These are phyloP conservation scores for Neodon shergylaensis DNA, from an alignment of 2,113 vertebrate species.

Conservation along the genomic window DNA sequence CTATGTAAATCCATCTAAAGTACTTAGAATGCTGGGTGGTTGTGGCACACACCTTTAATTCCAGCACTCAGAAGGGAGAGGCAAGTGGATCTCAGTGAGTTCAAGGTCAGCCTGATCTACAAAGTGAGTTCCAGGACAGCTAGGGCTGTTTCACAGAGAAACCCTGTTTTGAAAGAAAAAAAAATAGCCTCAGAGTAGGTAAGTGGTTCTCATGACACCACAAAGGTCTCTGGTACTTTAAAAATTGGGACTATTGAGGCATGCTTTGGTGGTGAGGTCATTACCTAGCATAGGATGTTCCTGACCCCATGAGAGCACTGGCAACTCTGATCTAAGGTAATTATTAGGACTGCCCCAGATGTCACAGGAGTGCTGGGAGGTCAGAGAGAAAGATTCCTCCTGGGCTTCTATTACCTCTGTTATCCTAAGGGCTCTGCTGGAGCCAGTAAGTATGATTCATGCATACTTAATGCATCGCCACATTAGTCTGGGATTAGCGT, in stretches of 20 bases:
- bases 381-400: neutral
- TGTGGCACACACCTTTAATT: too few relatives aligned
- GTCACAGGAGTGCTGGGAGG: neutral
- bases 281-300: neutral
- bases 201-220: neutral
- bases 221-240: neutral
- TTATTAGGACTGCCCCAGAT: neutral
- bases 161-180: too few relatives aligned
- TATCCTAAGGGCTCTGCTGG: slow-evolving; percentile 33
- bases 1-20: neutral
- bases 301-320: neutral
- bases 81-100: too few relatives aligned
- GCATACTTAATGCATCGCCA: neutral
- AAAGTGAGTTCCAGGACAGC: too few relatives aligned
- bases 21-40: neutral
- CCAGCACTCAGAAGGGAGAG: too few relatives aligned
- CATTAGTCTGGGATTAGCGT: neutral
- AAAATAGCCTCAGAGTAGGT: neutral
- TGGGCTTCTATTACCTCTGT: neutral
- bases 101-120: too few relatives aligned
- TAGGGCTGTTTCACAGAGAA: too few relatives aligned
- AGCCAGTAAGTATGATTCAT: neutral
- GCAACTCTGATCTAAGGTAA: neutral
- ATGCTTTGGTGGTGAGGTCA: neutral
- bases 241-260: neutral